phyloP scores from a whole-genome alignment of 2,113 vertebrate genomes.

The Haliaeetus leucogaster region DNA sequence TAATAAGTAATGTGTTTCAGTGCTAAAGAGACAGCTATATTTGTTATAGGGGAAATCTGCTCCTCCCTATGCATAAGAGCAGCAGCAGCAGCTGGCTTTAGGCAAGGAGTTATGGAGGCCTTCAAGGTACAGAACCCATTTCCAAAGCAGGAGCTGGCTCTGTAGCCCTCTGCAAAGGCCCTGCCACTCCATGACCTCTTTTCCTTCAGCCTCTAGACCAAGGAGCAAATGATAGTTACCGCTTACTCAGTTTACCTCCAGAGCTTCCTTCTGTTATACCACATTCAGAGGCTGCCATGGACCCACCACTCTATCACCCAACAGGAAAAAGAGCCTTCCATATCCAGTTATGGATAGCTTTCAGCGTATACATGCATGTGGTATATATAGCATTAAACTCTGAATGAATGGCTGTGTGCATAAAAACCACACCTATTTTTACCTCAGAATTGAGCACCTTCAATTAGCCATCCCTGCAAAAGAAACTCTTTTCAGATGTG shows the following conservation, averaged over 20 bases:
- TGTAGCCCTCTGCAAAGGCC: not conserved
- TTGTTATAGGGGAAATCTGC: not conserved
- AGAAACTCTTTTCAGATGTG: not conserved
- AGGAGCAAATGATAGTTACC: not conserved
- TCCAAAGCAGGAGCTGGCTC: not conserved
- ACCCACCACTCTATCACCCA: accelerated
- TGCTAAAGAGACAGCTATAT: not conserved
- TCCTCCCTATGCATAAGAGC: not conserved
- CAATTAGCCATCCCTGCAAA: not conserved
- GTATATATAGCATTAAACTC: not conserved
- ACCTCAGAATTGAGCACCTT: not conserved
- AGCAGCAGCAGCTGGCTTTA: not conserved
- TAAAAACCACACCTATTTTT: not conserved
- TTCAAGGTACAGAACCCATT: not conserved
- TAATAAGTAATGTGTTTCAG: slow-evolving; percentile 14
- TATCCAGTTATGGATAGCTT: not conserved
- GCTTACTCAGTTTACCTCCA: not conserved
- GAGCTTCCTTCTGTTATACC: not conserved
- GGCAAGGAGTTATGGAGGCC: not conserved
- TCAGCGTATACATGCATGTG: not conserved
- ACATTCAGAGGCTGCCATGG: not conserved
- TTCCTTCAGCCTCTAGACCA: not conserved
- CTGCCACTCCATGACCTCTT: not conserved
- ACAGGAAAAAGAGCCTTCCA: not conserved
- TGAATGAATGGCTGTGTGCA: not conserved